Evolutionary conservation across 2,113 vertebrate genomes (phyloP), one percentile per base, ranked within the genome.

Genomic region (Calonectris borealis): DNA sequence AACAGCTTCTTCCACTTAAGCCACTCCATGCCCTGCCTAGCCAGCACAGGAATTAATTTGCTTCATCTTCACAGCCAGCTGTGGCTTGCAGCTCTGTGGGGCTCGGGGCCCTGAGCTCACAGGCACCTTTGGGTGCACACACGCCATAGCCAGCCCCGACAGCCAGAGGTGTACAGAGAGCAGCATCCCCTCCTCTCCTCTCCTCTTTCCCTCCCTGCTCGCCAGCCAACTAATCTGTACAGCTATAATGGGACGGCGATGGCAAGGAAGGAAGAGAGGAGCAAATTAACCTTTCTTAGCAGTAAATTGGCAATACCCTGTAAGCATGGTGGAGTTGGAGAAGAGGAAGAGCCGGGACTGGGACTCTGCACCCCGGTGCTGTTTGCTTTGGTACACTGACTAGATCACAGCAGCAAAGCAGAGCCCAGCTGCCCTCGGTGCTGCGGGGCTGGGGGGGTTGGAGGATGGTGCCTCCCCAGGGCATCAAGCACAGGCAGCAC

Each of bases 71-170:
- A 48, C 18, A 48, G 77, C 11, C 16, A 60, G 1, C 25, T 29
- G 71, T 42, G 29, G 32, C 29, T 82, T 24, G 29, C 38, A 52
- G 62, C 55, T 64, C 55, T 44, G 42, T 58, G 31, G 16, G 42
- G 48, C 36, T 6, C 6, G 7, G 22, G 25, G 27, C 24, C n/a
- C 62, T 42, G 71, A 34, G 49, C 54, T 20, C 8, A 1, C 26
- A 24, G 42, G 65, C 46, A 26, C 70, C 24, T 64, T 44, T 21
- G 71, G 65, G 71, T 66, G 44, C 46, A n/a, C 57, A 40, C 32
- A 18, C 0, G 1, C 49, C 57, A 40, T 2, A 38, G n/a, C 16
- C 71, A 77, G 49, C 57, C 51, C 55, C 1, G 1, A 38, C 42
- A 36, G 69, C 25, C 38, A 36, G 58, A 25, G 46, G 54, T 51